phyloP scores from a whole-genome alignment of 2,113 vertebrate genomes.

The Amphilophus citrinellus region DNA sequence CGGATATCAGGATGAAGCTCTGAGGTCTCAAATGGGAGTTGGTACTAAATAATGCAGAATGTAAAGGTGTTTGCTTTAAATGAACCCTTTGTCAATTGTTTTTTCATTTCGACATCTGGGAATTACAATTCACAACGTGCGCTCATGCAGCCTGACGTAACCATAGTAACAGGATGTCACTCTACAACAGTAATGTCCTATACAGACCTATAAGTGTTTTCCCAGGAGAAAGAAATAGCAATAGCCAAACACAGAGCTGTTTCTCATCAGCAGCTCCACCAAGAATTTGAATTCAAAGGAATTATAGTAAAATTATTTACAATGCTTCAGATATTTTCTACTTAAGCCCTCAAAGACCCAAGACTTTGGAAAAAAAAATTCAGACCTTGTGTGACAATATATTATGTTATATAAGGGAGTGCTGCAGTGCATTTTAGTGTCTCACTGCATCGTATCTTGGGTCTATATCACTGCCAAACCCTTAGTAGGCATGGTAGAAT shows the following conservation, averaged over 20 bases:
- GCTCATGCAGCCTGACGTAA: slow-evolving; percentile 29
- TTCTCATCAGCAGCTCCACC: background rate
- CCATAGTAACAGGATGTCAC: slow-evolving; percentile 49
- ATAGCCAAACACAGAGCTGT: background rate
- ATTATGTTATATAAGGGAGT: background rate
- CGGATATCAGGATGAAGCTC: background rate
- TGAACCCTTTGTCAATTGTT: background rate
- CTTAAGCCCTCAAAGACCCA: background rate
- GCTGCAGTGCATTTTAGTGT: background rate
- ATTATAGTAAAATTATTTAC: background rate
- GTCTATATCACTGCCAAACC: background rate
- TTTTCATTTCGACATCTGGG: slow-evolving; percentile 10
- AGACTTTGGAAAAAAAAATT: background rate
- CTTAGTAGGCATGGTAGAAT: background rate
- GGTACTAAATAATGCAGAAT: background rate
- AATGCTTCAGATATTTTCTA: background rate
- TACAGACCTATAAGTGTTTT: background rate
- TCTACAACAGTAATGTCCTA: background rate
- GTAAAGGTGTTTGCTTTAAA: background rate
- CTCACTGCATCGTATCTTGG: background rate
- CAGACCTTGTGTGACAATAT: background rate
- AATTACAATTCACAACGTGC: slow-evolving; percentile 51
- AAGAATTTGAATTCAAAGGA: background rate
- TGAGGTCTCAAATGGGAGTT: background rate
- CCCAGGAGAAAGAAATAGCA: background rate